Conservation (phyloP, 2,113 vertebrate species). For the Cichladusa arquata region DNA sequence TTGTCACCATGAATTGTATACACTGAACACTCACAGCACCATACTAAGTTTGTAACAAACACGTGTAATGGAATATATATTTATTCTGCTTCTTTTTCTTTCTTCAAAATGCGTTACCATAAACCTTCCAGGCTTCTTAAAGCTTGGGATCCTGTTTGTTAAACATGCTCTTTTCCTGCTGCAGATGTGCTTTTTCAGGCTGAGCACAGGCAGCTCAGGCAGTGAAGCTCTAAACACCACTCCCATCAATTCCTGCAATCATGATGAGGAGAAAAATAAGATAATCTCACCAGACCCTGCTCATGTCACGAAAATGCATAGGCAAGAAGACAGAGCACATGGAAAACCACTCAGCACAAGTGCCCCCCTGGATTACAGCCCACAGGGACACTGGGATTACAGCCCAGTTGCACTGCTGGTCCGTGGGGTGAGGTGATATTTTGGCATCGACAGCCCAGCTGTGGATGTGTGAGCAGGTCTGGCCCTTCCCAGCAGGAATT, state of each 20-base stretch:
- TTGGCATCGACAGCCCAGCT: background rate
- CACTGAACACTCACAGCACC: background rate
- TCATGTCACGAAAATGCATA: background rate
- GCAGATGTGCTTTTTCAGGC: background rate
- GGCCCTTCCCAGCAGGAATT: background rate
- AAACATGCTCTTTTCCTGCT: background rate
- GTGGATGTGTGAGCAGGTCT: background rate
- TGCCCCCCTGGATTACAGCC: fast-evolving
- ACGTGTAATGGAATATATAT: background rate
- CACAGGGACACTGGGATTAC: background rate
- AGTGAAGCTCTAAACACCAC: background rate
- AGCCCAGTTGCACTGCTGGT: fast-evolving
- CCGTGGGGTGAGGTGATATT: fast-evolving
- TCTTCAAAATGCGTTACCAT: background rate
- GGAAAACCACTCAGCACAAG: background rate
- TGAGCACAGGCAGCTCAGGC: background rate
- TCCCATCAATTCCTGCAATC: background rate
- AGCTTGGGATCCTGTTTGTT: background rate
- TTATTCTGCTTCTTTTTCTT: background rate
- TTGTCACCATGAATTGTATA: background rate
- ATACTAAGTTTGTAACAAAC: background rate
- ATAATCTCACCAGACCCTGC: background rate
- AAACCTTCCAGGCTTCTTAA: background rate
- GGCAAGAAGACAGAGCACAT: background rate
- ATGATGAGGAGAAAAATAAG: background rate